These are phyloP conservation scores for Diabrotica undecimpunctata DNA, from an alignment of 1,140 invertebrate species.

Conservation along the genomic window DNA sequence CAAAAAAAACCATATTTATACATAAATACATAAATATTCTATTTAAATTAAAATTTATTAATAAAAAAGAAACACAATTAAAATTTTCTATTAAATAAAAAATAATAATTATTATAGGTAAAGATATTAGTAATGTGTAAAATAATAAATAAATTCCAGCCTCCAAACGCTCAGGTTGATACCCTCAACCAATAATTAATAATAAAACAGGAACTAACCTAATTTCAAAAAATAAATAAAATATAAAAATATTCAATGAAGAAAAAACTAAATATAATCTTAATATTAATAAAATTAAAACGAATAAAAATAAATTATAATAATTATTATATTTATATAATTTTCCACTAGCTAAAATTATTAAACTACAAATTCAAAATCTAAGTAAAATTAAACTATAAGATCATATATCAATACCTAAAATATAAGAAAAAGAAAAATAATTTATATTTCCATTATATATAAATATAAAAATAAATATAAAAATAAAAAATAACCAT, in stretches of 20 bases:
- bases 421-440: conserved; percentile 46
- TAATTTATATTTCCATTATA: conserved; percentile 43
- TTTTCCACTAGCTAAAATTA: conserved; percentile 51
- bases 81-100: conserved; percentile 50
- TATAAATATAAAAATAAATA: conserved; percentile 48
- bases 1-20: conserved; percentile 60
- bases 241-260: conserved; percentile 56
- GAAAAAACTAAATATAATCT: conserved; percentile 57
- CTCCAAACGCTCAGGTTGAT: conserved; percentile 59
- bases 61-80: conserved; percentile 50
- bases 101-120: conserved; percentile 57
- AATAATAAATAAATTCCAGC: conserved; percentile 60
- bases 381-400: conserved; percentile 53
- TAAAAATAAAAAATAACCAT: conserved; percentile 46
- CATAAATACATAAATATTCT: conserved; percentile 52
- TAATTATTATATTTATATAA: conserved; percentile 50
- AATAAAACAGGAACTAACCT: conserved; percentile 60
- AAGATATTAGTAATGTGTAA: conserved; percentile 60
- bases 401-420: conserved; percentile 50
- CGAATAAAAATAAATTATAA: conserved; percentile 51
- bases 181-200: conserved; percentile 62
- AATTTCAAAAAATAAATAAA: conserved; percentile 66
- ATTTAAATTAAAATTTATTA: conserved; percentile 47
- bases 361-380: conserved; percentile 53
- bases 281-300: conserved; percentile 54